Percentiles rank a stretch among this genome's conserved stretches.
Evolutionary conservation across 1,140 invertebrate species (phyloP).

Genomic region (Chrysomallon squamiferum): DNA sequence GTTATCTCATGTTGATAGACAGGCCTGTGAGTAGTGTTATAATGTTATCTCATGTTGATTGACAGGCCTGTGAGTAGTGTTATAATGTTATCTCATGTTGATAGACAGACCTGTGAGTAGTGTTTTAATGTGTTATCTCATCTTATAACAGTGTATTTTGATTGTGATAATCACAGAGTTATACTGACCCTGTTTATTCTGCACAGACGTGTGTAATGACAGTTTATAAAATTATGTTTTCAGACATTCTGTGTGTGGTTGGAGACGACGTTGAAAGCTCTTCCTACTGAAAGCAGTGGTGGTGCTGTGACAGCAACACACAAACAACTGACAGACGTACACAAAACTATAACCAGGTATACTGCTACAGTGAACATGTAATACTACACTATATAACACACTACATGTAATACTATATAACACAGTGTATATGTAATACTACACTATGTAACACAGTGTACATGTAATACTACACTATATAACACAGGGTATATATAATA

Average conservation of each 20-base stretch:
- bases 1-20: too few relatives aligned
- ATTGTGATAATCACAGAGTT: too few relatives aligned
- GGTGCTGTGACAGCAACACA: conserved; percentile 80
- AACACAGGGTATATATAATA: neutral
- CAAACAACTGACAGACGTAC: conserved; percentile 85
- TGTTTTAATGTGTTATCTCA: too few relatives aligned
- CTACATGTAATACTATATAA: neutral
- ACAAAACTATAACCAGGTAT: conserved; percentile 76
- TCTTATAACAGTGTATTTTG: too few relatives aligned
- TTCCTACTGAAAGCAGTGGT: conserved; percentile 78
- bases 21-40: too few relatives aligned
- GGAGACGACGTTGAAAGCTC: conserved; percentile 74
- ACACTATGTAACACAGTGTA: neutral
- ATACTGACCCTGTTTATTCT: too few relatives aligned
- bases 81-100: too few relatives aligned
- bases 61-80: too few relatives aligned
- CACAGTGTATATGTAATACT: neutral
- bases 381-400: neutral
- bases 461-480: too few relatives aligned
- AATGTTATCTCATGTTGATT: too few relatives aligned
- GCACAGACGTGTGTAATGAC: too few relatives aligned
- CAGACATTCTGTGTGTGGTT: conserved; percentile 73
- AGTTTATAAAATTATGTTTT: conserved; percentile 38
- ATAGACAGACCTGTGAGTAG: too few relatives aligned
- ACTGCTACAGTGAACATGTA: neutral